These are phyloP conservation scores for Tyrophagus putrescentiae DNA, from an alignment of 1,140 invertebrate genomes.

Conservation along the genomic window DNA sequence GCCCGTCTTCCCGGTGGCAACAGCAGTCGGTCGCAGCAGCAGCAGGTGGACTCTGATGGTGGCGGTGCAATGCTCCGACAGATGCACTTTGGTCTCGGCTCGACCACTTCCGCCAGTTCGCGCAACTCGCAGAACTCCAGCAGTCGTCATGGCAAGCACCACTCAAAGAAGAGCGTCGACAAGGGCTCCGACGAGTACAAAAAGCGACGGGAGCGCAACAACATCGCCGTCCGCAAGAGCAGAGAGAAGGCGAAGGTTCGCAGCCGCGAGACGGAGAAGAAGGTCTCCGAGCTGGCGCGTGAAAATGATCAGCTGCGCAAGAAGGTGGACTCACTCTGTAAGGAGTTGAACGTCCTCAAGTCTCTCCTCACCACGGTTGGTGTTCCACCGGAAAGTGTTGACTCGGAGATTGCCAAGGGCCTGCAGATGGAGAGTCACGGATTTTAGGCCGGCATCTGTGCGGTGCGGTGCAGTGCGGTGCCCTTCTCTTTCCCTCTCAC, in stretches of 20 bases:
- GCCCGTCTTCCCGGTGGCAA: neutral
- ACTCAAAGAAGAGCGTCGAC: slow-evolving; percentile 42
- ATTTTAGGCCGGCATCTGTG: no score
- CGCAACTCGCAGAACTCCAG: neutral
- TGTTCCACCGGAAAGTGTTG: slow-evolving; percentile 26
- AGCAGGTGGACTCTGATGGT: neutral
- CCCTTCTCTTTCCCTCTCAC: no score
- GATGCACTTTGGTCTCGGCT: neutral
- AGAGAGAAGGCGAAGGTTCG: slow-evolving; percentile 90
- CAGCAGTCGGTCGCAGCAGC: neutral
- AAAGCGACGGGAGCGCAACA: slow-evolving; percentile 77
- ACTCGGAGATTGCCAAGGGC: slow-evolving; percentile 26
- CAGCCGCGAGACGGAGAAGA: slow-evolving; percentile 78
- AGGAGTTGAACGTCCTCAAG: slow-evolving; percentile 74
- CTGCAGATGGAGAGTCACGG: slow-evolving; percentile 24
- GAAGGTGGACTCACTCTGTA: slow-evolving; percentile 74
- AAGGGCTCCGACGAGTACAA: slow-evolving; percentile 87
- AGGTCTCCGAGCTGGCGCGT: slow-evolving; percentile 72
- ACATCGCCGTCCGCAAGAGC: slow-evolving; percentile 89
- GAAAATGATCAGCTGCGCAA: slow-evolving; percentile 89
- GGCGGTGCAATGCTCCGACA: neutral
- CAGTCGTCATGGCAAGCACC: neutral
- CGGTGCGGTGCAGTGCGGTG: no score
- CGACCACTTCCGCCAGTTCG: neutral
- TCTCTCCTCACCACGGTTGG: slow-evolving; percentile 43